Conservation (phyloP, 1,140 invertebrate species). For the Mycetomoellerius zeteki region DNA sequence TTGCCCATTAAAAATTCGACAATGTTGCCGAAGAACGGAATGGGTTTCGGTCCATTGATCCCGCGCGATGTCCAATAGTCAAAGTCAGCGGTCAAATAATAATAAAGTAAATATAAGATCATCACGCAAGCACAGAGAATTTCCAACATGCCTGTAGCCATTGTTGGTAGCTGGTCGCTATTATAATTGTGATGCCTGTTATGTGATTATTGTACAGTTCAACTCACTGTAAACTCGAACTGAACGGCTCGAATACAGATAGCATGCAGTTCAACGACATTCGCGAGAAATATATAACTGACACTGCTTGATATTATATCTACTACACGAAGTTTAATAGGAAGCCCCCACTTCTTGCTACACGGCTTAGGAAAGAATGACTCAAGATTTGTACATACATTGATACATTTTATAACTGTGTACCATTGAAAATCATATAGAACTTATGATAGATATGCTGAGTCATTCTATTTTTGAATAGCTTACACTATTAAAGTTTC, state of each 20-base stretch:
- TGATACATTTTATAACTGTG: no score
- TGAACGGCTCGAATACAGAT: no score
- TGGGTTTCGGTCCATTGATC: conserved; percentile 49
- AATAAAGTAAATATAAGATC: conserved; percentile 40
- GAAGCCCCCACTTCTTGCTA: background rate
- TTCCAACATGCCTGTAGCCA: conserved; percentile 12
- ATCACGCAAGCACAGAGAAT: background rate
- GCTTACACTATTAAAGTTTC: background rate
- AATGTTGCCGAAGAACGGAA: conserved; percentile 24
- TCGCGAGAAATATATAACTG: background rate
- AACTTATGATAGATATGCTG: background rate
- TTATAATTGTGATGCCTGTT: no score
- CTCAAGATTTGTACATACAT: no score
- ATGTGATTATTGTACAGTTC: no score
- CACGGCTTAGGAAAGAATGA: background rate
- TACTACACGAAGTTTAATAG: no score
- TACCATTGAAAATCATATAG: no score
- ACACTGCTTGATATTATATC: no score
- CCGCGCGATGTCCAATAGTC: conserved; percentile 58
- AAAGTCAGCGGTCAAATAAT: conserved; percentile 31
- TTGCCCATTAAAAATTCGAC: conserved; percentile 14
- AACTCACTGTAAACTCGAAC: no score
- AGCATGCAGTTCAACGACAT: background rate
- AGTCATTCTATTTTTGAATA: background rate
- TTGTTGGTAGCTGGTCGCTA: background rate